Percentiles rank a stretch among this genome's conserved stretches.
Evolutionary conservation across 2,888 invertebrate species (phyloP).

Genomic region (Blastobasis adustella): DNA sequence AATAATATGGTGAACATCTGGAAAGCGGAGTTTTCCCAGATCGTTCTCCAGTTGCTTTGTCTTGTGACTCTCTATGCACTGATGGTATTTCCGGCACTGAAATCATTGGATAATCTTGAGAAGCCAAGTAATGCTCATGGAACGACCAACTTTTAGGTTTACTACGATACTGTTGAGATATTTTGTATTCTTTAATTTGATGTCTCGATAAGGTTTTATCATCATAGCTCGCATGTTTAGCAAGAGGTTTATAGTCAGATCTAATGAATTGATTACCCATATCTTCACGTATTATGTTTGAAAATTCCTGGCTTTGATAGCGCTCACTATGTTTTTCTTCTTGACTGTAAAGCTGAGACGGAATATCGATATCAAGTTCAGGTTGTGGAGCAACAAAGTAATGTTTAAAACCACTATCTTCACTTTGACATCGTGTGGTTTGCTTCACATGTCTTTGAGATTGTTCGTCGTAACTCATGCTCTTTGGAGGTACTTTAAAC

Average conservation of each 20-base stretch:
- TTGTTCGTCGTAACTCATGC: constrained; percentile 66
- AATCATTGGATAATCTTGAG: constrained; percentile 69
- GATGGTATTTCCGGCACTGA: constrained; percentile 71
- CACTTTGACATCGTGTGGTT: constrained; percentile 75
- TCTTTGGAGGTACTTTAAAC: constrained; percentile 63
- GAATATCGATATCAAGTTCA: constrained; percentile 73
- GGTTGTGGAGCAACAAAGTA: constrained; percentile 61
- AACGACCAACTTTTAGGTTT: constrained; percentile 78
- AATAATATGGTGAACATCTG: constrained; percentile 84
- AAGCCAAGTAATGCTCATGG: constrained; percentile 76
- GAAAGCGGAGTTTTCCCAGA: constrained; percentile 75
- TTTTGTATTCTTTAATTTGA: constrained; percentile 78
- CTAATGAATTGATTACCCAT: constrained; percentile 54
- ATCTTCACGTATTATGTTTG: constrained; percentile 62
- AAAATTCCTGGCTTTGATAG: constrained; percentile 79
- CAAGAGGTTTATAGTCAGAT: constrained; percentile 74
- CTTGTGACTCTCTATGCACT: constrained; percentile 61
- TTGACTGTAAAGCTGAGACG: constrained; percentile 74
- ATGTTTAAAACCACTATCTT: constrained; percentile 68
- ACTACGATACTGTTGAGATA: constrained; percentile 70
- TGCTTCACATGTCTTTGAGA: constrained; percentile 62
- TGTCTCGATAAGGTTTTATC: constrained; percentile 78
- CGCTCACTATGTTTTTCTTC: constrained; percentile 78
- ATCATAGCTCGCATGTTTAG: constrained; percentile 79
- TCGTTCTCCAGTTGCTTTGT: constrained; percentile 52